These are phyloP conservation scores for Falco berigora DNA, from an alignment of 2,797 vertebrate genomes.

Conservation along the genomic window DNA sequence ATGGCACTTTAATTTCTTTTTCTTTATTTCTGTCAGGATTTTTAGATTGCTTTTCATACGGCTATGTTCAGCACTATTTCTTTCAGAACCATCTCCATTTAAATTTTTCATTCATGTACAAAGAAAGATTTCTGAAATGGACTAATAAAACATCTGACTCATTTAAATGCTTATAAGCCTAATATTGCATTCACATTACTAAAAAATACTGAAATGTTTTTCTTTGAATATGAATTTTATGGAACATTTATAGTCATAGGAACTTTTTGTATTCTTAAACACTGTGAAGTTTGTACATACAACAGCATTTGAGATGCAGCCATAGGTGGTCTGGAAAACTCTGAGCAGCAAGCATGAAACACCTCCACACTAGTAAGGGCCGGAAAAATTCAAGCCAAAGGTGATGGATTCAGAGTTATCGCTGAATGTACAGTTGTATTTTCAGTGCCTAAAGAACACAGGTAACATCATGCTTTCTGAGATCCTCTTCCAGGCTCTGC, in stretches of 20 bases:
- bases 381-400: not conserved
- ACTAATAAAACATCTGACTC: not conserved
- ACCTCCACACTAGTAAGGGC: not conserved
- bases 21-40: not conserved
- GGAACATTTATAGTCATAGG: not conserved
- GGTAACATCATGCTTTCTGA: not conserved
- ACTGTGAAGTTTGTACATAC: not conserved
- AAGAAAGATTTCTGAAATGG: slow-evolving; percentile 1
- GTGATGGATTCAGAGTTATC: not conserved
- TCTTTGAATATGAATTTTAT: not conserved
- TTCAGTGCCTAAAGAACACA: not conserved
- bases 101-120: not conserved
- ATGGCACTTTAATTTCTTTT: not conserved
- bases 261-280: not conserved
- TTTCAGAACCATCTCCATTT: slow-evolving; percentile 15
- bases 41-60: slow-evolving; percentile 10
- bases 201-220: not conserved
- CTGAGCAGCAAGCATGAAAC: not conserved
- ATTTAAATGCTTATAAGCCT: slow-evolving; percentile 22
- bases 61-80: slow-evolving; percentile 1
- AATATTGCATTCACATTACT: not conserved
- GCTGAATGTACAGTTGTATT: not conserved
- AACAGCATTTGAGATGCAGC: not conserved
- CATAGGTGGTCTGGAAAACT: not conserved
- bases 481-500: not conserved